Evolutionary conservation across 2,888 invertebrate species (phyloP).

Genomic region (Dicyrtoma fusca): DNA sequence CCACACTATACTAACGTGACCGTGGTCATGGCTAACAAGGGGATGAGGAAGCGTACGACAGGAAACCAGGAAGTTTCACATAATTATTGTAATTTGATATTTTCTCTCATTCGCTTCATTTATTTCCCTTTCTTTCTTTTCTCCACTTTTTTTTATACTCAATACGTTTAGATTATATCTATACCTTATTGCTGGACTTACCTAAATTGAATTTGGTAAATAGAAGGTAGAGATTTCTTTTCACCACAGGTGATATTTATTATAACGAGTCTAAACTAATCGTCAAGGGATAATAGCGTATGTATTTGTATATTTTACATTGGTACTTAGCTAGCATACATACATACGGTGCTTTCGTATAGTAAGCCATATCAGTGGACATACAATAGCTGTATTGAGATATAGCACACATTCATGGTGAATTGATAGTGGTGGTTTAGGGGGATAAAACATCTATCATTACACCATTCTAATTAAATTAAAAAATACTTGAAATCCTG

Average conservation of each 20-base stretch:
- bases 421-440: background rate
- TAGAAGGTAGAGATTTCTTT: constrained; percentile 7
- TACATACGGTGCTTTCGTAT: too few relatives aligned
- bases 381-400: too few relatives aligned
- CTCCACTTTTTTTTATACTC: background rate
- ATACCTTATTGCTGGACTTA: too few relatives aligned
- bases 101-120: constrained; percentile 20
- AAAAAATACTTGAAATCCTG: constrained; percentile 17
- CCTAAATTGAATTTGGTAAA: background rate
- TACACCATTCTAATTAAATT: constrained; percentile 19
- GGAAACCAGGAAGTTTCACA: constrained; percentile 15
- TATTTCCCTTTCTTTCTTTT: constrained; percentile 14
- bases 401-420: too few relatives aligned
- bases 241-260: constrained; percentile 25
- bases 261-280: constrained; percentile 12
- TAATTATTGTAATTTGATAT: constrained; percentile 27
- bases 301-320: too few relatives aligned
- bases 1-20: too few relatives aligned
- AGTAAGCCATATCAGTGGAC: too few relatives aligned
- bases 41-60: background rate
- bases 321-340: too few relatives aligned
- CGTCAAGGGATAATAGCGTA: background rate
- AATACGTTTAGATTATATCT: too few relatives aligned
- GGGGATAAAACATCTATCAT: background rate
- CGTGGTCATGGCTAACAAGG: constrained; percentile 8